phyloP scores from a whole-genome alignment of 2,888 invertebrate genomes.

The Drosophila formosana region DNA sequence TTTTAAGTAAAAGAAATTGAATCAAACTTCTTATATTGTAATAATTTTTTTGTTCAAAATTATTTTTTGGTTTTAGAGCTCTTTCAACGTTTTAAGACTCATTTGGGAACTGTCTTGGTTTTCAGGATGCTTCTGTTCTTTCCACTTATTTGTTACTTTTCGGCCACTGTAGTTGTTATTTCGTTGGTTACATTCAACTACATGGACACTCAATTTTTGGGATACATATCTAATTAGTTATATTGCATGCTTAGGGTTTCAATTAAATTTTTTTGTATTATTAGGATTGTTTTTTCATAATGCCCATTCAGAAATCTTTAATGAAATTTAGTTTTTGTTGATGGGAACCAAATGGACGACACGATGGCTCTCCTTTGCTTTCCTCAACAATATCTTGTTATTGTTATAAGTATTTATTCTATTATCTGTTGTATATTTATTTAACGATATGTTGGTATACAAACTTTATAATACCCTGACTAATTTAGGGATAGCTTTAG shows the following conservation, averaged over 20 bases:
- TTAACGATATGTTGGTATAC: conserved; percentile 82
- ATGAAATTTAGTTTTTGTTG: conserved; percentile 32
- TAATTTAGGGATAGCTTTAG: conserved; percentile 60
- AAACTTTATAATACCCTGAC: conserved; percentile 78
- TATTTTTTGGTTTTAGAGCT: conserved; percentile 15
- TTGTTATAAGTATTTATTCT: conserved; percentile 48
- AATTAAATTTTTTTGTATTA: conserved; percentile 1
- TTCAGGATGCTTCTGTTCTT: conserved; percentile 3
- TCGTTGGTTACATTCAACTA: conserved; percentile 50
- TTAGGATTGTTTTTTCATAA: conserved; percentile 17
- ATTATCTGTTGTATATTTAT: conserved; percentile 66
- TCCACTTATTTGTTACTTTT: conserved; percentile 24
- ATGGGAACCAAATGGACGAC: conserved; percentile 43
- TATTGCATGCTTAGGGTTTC: conserved; percentile 20
- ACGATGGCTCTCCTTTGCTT: conserved; percentile 19
- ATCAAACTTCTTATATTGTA: conserved; percentile 9
- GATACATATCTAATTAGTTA: conserved; percentile 64
- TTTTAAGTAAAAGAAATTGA: conserved; percentile 9
- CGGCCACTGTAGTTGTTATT: conserved; percentile 40
- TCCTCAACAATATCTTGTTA: conserved; percentile 30
- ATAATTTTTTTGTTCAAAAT: background rate
- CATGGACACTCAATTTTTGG: conserved; percentile 49
- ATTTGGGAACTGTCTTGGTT: background rate
- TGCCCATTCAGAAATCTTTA: conserved; percentile 36
- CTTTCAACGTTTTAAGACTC: conserved; percentile 33